Evolutionary conservation across 1,140 invertebrate species (phyloP).

Genomic region (Stenopsyche tienmushanensis): DNA sequence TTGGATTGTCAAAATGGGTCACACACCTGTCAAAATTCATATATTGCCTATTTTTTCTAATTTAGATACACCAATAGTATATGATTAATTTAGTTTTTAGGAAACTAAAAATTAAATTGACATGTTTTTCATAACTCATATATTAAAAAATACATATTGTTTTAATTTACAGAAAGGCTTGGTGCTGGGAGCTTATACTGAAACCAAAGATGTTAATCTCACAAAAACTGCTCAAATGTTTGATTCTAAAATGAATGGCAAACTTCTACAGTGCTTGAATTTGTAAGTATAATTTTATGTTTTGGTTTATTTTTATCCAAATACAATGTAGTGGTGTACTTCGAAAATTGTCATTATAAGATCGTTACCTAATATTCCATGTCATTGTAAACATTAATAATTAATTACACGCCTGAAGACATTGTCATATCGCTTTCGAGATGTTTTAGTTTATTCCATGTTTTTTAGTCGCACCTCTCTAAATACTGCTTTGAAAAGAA

Average conservation of each 20-base stretch:
- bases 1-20: too few relatives aligned
- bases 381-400: neutral
- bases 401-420: neutral
- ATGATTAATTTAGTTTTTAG: too few relatives aligned
- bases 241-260: slow-evolving; percentile 22
- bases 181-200: slow-evolving; percentile 34
- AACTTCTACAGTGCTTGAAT: slow-evolving; percentile 29
- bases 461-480: too few relatives aligned
- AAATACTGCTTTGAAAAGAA: too few relatives aligned
- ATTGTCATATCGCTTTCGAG: neutral
- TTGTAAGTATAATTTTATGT: slow-evolving; percentile 29
- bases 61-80: too few relatives aligned
- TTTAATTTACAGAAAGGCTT: slow-evolving; percentile 35
- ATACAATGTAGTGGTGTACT: neutral
- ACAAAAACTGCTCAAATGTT: slow-evolving; percentile 32
- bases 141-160: too few relatives aligned
- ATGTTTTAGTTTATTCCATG: too few relatives aligned
- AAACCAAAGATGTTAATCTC: slow-evolving; percentile 22
- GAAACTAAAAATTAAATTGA: too few relatives aligned
- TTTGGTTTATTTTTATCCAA: neutral
- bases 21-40: too few relatives aligned
- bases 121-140: too few relatives aligned
- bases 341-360: neutral
- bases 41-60: too few relatives aligned
- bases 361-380: neutral